Evolutionary conservation across 2,113 vertebrate species (phyloP).

Genomic region (Saguinus midas): DNA sequence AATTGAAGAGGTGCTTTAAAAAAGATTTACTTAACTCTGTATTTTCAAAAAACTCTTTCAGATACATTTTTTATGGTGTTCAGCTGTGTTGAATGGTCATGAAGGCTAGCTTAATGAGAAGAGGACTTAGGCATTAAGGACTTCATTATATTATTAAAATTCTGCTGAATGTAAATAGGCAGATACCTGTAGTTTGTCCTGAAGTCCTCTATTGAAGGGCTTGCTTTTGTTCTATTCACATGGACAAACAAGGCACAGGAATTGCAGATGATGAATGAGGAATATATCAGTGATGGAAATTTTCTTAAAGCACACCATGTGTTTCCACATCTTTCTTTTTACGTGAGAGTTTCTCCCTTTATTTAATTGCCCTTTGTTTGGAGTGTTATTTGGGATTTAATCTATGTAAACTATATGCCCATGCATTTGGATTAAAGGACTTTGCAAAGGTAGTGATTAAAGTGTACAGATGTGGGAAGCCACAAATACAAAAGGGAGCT

Average conservation of each 20-base stretch:
- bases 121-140: slow-evolving; percentile 58
- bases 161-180: slow-evolving; percentile 66
- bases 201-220: slow-evolving; percentile 69
- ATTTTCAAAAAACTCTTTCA: slow-evolving; percentile 75
- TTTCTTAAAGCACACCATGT: slow-evolving; percentile 26
- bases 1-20: not conserved
- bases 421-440: slow-evolving; percentile 84
- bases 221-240: slow-evolving; percentile 50
- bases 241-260: slow-evolving; percentile 5
- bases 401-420: slow-evolving; percentile 84
- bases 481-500: slow-evolving; percentile 83
- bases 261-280: slow-evolving; percentile 7
- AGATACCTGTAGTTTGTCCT: slow-evolving; percentile 71
- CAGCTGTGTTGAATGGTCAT: slow-evolving; percentile 73
- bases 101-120: slow-evolving; percentile 74
- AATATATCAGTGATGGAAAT: not conserved
- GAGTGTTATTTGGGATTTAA: slow-evolving; percentile 82
- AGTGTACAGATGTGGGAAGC: slow-evolving; percentile 83
- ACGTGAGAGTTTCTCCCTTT: slow-evolving; percentile 62
- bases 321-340: slow-evolving; percentile 51
- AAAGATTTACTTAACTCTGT: slow-evolving; percentile 59
- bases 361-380: slow-evolving; percentile 76
- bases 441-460: slow-evolving; percentile 87
- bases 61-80: slow-evolving; percentile 67
- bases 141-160: slow-evolving; percentile 77